phyloP scores from a whole-genome alignment of 37 sponge, comb jelly and placozoan species.

The Halichondria panicea region DNA sequence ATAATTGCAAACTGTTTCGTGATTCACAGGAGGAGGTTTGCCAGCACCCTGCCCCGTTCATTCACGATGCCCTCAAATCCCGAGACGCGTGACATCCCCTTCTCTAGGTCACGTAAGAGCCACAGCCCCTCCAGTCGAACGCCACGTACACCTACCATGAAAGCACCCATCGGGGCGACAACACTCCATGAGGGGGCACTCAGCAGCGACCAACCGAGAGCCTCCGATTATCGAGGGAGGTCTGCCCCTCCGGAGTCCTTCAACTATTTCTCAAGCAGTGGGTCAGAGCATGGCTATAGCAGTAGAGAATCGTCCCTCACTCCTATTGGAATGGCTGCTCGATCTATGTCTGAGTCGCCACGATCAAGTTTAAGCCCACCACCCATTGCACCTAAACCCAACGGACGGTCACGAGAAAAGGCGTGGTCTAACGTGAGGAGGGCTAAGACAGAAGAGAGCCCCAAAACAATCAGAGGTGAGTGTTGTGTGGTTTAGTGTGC shows the following conservation, averaged over 20 bases:
- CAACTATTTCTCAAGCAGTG: background rate
- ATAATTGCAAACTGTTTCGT: no score
- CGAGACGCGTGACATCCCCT: background rate
- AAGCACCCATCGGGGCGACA: background rate
- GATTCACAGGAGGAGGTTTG: no score
- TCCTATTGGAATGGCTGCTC: background rate
- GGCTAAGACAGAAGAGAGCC: no score
- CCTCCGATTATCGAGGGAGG: background rate
- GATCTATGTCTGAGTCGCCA: background rate
- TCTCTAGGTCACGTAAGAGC: background rate
- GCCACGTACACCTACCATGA: background rate
- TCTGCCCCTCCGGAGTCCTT: conserved; percentile 21
- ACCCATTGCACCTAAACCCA: conserved; percentile 25
- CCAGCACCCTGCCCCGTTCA: conserved; percentile 12
- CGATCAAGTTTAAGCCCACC: conserved; percentile 4
- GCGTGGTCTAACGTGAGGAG: no score
- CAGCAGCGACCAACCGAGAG: background rate
- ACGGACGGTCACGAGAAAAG: no score
- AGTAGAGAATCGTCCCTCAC: conserved; percentile 2
- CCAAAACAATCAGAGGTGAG: no score
- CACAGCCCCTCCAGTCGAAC: background rate
- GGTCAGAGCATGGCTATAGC: background rate
- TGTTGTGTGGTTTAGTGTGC: no score
- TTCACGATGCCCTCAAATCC: background rate
- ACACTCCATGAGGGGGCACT: no score